Conservation (phyloP, 2,888 invertebrate species). For the Drosophila dives region DNA sequence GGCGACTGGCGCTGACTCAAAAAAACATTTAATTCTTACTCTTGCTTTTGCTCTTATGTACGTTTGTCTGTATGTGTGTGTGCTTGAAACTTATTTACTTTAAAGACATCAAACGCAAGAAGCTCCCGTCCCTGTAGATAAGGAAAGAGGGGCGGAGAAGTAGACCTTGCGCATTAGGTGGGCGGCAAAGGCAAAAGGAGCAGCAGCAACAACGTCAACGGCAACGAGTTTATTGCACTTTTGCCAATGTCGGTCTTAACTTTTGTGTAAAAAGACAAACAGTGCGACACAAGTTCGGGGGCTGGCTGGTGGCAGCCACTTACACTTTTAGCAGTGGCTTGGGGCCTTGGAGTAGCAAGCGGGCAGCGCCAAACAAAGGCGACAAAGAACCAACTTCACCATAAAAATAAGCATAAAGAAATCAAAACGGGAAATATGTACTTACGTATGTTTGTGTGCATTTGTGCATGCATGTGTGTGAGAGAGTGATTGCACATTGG, state of each 20-base stretch:
- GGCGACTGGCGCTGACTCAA: slow-evolving; percentile 40
- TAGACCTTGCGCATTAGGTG: slow-evolving; percentile 29
- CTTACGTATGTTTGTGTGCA: background rate
- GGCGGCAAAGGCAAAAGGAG: slow-evolving; percentile 4
- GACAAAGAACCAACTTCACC: slow-evolving; percentile 72
- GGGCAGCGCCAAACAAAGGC: slow-evolving; percentile 50
- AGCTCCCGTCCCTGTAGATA: slow-evolving; percentile 51
- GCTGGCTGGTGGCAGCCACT: slow-evolving; percentile 52
- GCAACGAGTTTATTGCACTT: slow-evolving; percentile 76
- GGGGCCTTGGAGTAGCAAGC: slow-evolving; percentile 38
- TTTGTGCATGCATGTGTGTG: background rate
- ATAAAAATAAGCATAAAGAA: slow-evolving; percentile 40
- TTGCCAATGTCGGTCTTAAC: slow-evolving; percentile 64
- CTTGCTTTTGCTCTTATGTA: slow-evolving; percentile 28
- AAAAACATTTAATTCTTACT: slow-evolving; percentile 6
- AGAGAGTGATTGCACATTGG: background rate
- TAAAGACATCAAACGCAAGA: slow-evolving; percentile 58
- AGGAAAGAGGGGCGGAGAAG: slow-evolving; percentile 15
- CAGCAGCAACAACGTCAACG: slow-evolving; percentile 21
- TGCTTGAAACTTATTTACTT: slow-evolving; percentile 37
- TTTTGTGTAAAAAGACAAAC: slow-evolving; percentile 64
- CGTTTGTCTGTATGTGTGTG: slow-evolving; percentile 6
- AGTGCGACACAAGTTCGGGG: slow-evolving; percentile 46
- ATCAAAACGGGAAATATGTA: slow-evolving; percentile 47
- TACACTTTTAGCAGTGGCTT: slow-evolving; percentile 66